phyloP scores from a whole-genome alignment of 2,797 vertebrate genomes.

The Sebastes iracundus region DNA sequence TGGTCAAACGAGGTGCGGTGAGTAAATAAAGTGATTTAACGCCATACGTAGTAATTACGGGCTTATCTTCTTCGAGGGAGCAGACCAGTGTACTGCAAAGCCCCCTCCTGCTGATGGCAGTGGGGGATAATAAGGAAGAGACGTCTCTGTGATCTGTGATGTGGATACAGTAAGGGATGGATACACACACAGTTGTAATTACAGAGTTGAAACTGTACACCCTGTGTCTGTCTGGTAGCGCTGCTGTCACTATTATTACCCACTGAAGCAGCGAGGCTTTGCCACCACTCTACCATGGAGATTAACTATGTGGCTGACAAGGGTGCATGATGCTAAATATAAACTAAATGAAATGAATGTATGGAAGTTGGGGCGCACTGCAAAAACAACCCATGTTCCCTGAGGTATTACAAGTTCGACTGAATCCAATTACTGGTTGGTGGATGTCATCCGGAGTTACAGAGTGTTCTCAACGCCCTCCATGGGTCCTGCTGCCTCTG shows the following conservation, averaged over 20 bases:
- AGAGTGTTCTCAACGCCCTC: conserved; percentile 50
- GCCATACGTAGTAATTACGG: conserved; percentile 30
- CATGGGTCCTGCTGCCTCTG: conserved; percentile 61
- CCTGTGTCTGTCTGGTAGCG: conserved; percentile 50
- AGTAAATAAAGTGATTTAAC: conserved; percentile 58
- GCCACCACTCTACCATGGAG: conserved; percentile 4
- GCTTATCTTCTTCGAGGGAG: conserved; percentile 36
- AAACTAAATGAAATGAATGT: conserved; percentile 30
- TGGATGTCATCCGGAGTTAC: conserved; percentile 59
- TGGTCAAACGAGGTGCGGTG: conserved; percentile 25
- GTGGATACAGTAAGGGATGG: conserved; percentile 39
- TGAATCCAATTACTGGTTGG: conserved; percentile 61
- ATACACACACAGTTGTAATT: conserved; percentile 58
- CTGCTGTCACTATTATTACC: conserved; percentile 57
- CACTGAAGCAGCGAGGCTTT: conserved; percentile 11
- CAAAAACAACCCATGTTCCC: conserved; percentile 50
- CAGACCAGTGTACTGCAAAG: conserved; percentile 20
- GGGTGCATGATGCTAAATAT: conserved; percentile 23
- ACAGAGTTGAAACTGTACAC: conserved; percentile 50
- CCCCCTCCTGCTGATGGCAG: conserved; percentile 35
- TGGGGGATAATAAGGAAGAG: conserved; percentile 49
- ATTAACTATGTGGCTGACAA: conserved; percentile 26
- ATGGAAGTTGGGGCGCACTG: conserved; percentile 14
- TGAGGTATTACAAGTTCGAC: conserved; percentile 49
- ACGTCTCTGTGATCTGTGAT: conserved; percentile 39